These are phyloP conservation scores for Ceriagrion tenellum DNA, from an alignment of 2,888 invertebrate species.

Conservation along the genomic window DNA sequence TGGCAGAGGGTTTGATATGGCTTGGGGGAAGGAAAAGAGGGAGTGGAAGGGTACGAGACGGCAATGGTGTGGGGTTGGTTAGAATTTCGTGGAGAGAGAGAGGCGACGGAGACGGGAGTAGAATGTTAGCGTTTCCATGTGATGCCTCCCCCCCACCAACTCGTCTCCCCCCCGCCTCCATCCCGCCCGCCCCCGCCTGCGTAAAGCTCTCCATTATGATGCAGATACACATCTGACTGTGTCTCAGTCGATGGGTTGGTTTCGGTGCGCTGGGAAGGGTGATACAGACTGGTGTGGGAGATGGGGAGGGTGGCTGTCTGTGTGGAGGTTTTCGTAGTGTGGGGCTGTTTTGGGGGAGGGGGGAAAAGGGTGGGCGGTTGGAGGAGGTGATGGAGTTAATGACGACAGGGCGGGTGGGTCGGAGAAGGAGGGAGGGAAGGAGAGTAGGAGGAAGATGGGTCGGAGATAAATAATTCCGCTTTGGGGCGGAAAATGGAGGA, in stretches of 20 bases:
- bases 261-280: neutral
- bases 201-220: conserved; percentile 67
- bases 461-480: neutral
- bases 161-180: neutral
- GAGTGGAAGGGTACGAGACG: neutral
- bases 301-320: neutral
- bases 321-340: neutral
- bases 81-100: neutral
- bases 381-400: conserved; percentile 22
- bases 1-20: neutral
- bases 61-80: neutral
- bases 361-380: neutral
- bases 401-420: neutral
- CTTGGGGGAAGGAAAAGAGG: neutral
- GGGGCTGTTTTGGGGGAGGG: neutral
- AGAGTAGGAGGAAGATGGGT: neutral
- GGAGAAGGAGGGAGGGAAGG: neutral
- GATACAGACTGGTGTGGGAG: neutral
- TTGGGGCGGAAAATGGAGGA: neutral
- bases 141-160: neutral
- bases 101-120: conserved; percentile 7
- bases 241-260: conserved; percentile 63
- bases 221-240: conserved; percentile 67
- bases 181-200: neutral
- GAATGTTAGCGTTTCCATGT: conserved; percentile 60